Base-by-base conservation (phyloP, 2,797 vertebrate species). In the Takifugu ocellatus region DNA sequence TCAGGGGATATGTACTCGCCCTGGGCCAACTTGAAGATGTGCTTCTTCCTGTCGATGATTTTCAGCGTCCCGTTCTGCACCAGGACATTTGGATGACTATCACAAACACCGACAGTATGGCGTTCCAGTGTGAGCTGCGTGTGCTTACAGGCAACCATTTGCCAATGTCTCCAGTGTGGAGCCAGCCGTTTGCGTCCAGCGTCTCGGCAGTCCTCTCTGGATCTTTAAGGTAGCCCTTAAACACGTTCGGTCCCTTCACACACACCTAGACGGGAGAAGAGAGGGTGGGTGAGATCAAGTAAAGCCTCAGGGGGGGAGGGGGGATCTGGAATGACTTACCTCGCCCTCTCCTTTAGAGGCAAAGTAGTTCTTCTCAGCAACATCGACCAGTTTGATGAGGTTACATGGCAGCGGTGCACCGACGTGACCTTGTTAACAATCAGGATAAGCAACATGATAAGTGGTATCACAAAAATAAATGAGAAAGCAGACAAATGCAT, bases 1-100 rank as follows among this genome's bases (percentile, higher is more conserved):
- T 99, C 97, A 0, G 97, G 96, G 1, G 96, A 96, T 56, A 99
- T 95, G 49, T 99, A 99, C 78, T 99, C 97, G 57, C 97, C 97
- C 90, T 99, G 97, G 54, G 97, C 96, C 75, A 99, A 84, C 89
- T 99, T 99, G 85, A 99, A 98, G 83, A 99, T 99, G 70, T 99
- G 97, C 83, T 99, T 99, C 86, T 98, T 99, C 81, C 97, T 90
- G 84, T 98, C 97, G 9, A 99, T 94, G 60, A 99, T 97, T 90
- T 94, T 98, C 75, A 99, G 88, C 2, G 97, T 98, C 62, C 96
- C 97, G 2, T 92, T 95, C 97, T 99, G 58, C 59, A 52, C 67
- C 52, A 71, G 16, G 52, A n/a, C 5, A 9, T 25, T 5, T 9
- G 0, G 1, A 66, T 5, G 1, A 48, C 59, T 16, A 3, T 39